Conservation (phyloP, 2,888 invertebrate species). For the Brenthis daphne region DNA sequence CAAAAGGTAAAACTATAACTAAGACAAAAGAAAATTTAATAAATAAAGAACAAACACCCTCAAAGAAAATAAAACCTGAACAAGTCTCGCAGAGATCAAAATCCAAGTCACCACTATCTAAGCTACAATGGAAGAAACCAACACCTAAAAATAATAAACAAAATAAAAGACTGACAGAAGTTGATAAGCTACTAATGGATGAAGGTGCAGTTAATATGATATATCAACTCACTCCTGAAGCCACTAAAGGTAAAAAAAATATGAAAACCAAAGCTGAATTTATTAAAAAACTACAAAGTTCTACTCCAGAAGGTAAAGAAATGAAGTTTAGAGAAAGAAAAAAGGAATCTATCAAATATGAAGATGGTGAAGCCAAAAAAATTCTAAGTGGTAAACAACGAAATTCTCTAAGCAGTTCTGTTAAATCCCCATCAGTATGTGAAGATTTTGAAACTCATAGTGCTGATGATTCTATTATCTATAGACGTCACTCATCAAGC, state of each 20-base stretch:
- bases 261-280: conserved; percentile 82
- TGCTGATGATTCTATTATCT: conserved; percentile 90
- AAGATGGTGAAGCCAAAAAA: conserved; percentile 65
- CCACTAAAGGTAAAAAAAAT: conserved; percentile 75
- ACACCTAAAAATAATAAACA: conserved; percentile 73
- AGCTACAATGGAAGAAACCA: conserved; percentile 75
- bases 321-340: conserved; percentile 80
- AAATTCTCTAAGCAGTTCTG: conserved; percentile 64
- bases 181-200: conserved; percentile 90
- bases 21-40: conserved; percentile 57
- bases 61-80: conserved; percentile 61
- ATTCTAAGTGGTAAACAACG: conserved; percentile 65
- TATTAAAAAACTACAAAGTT: conserved; percentile 83
- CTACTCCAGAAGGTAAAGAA: conserved; percentile 68
- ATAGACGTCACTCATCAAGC: conserved; percentile 91
- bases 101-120: conserved; percentile 65
- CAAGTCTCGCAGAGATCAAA: conserved; percentile 50
- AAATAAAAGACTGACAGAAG: conserved; percentile 85
- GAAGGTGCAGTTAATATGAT: conserved; percentile 94
- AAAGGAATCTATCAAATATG: conserved; percentile 62
- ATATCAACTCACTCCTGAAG: conserved; percentile 87
- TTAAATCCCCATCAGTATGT: conserved; percentile 82
- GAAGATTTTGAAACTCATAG: conserved; percentile 84
- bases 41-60: conserved; percentile 52
- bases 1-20: conserved; percentile 60